A percentile compares a stretch with the other conserved stretches of the same genome.
Evolutionary conservation across 92 coral and sea anemone species (phyloP).

Genomic region (Epizoanthus stellaris): DNA sequence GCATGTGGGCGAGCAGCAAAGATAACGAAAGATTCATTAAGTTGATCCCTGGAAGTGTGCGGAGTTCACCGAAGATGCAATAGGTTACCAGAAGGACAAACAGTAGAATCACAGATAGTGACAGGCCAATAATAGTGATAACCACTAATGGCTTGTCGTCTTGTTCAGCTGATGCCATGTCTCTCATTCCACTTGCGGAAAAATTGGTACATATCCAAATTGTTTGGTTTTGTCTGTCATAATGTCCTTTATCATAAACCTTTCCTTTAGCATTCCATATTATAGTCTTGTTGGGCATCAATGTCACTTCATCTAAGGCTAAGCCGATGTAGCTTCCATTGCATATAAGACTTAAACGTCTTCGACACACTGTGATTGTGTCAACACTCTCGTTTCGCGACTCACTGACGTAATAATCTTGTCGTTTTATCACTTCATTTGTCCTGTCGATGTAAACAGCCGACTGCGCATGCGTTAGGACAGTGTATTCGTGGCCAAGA

Average conservation of each 20-base stretch:
- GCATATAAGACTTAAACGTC: constrained; percentile 32
- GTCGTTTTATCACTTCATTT: neutral
- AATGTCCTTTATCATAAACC: neutral
- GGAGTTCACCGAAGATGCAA: too few relatives aligned
- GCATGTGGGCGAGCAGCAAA: too few relatives aligned
- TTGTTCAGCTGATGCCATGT: too few relatives aligned
- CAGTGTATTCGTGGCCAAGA: constrained; percentile 2
- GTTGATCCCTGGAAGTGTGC: too few relatives aligned
- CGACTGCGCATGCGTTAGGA: neutral
- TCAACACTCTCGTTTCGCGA: neutral
- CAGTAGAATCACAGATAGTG: too few relatives aligned
- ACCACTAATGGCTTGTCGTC: too few relatives aligned
- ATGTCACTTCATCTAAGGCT: constrained; percentile 12
- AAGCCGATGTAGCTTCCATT: constrained; percentile 46
- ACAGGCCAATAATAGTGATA: too few relatives aligned
- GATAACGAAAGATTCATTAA: too few relatives aligned
- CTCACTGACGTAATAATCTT: neutral
- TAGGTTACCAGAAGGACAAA: too few relatives aligned
- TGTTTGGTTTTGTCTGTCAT: neutral
- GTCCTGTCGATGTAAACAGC: neutral
- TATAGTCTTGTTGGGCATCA: constrained; percentile 28
- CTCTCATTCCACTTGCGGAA: too few relatives aligned
- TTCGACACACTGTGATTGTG: neutral
- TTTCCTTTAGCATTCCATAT: constrained; percentile 34
- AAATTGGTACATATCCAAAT: constrained; percentile 27